phyloP scores from a whole-genome alignment of 2,797 vertebrate species.

The Fistularia commersonii region DNA sequence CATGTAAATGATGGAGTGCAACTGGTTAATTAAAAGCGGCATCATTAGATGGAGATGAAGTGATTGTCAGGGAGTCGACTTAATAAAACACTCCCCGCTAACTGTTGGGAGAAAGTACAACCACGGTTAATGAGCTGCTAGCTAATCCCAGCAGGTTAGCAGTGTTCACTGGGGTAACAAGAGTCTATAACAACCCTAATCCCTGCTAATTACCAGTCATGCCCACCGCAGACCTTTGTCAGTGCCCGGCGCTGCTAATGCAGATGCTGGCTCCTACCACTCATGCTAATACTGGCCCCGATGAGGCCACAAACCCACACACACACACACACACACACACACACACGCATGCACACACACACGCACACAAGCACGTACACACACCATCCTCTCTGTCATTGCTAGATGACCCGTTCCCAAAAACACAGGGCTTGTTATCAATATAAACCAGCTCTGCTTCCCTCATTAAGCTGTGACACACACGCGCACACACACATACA shows the following conservation, averaged over 20 bases:
- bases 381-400: conserved; percentile 15
- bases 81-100: conserved; percentile 11
- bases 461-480: conserved; percentile 52
- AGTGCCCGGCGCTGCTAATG: conserved; percentile 47
- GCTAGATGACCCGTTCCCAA: conserved; percentile 44
- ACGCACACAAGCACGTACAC: conserved; percentile 7
- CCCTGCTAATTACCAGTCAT: conserved; percentile 60
- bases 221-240: conserved; percentile 42
- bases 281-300: not conserved
- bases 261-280: conserved; percentile 22
- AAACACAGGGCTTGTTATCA: conserved; percentile 55
- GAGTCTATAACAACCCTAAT: conserved; percentile 52
- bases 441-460: conserved; percentile 45
- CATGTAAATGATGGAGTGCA: not conserved
- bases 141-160: conserved; percentile 59
- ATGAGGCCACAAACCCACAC: not conserved
- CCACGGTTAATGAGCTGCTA: conserved; percentile 38
- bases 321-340: not conserved
- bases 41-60: not conserved
- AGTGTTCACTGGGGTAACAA: conserved; percentile 32
- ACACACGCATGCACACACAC: conserved; percentile 11
- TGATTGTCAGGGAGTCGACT: not conserved
- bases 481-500: conserved; percentile 23
- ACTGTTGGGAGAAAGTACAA: conserved; percentile 1
- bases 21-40: conserved; percentile 6